Conservation (phyloP, 2,797 vertebrate genomes). For the Micromesistius poutassou region DNA sequence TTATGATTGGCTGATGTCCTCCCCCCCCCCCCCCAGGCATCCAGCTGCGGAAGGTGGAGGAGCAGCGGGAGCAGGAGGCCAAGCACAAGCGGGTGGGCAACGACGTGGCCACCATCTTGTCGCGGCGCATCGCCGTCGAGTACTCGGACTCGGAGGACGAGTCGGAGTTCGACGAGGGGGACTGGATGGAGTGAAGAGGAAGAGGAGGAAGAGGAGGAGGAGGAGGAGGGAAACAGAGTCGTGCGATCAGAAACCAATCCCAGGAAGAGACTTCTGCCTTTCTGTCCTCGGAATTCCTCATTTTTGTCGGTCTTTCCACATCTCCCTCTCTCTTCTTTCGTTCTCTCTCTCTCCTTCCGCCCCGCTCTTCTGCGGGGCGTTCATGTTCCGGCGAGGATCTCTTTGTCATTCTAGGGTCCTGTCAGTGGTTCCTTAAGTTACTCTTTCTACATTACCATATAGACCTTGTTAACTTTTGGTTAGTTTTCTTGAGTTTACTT, state of each 20-base stretch:
- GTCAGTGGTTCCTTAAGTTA: conserved; percentile 30
- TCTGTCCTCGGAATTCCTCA: neutral
- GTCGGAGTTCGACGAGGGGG: conserved; percentile 96
- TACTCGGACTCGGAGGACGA: conserved; percentile 98
- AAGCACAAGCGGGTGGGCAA: conserved; percentile 97
- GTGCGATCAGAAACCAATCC: conserved; percentile 29
- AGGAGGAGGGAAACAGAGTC: conserved; percentile 18
- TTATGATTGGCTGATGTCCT: too few species aligned
- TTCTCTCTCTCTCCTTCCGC: neutral
- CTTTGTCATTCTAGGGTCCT: conserved; percentile 45
- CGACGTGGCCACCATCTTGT: conserved; percentile 95
- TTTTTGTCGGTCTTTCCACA: neutral
- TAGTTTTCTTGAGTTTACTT: conserved; percentile 32
- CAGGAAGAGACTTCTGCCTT: neutral
- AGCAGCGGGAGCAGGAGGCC: conserved; percentile 95
- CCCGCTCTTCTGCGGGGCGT: conserved; percentile 21
- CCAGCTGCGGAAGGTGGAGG: conserved; percentile 96
- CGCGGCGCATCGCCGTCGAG: conserved; percentile 94
- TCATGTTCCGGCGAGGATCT: conserved; percentile 42
- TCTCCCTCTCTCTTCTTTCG: conserved; percentile 11
- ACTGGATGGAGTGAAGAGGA: conserved; percentile 89
- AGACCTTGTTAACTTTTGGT: conserved; percentile 32
- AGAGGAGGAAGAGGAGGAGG: neutral
- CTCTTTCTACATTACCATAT: conserved; percentile 44
- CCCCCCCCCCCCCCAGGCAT: conserved; percentile 75